Percentiles rank a stretch among this genome's conserved stretches.
phyloP scores from a whole-genome alignment of 2,113 vertebrate genomes.

The Proteles cristata region DNA sequence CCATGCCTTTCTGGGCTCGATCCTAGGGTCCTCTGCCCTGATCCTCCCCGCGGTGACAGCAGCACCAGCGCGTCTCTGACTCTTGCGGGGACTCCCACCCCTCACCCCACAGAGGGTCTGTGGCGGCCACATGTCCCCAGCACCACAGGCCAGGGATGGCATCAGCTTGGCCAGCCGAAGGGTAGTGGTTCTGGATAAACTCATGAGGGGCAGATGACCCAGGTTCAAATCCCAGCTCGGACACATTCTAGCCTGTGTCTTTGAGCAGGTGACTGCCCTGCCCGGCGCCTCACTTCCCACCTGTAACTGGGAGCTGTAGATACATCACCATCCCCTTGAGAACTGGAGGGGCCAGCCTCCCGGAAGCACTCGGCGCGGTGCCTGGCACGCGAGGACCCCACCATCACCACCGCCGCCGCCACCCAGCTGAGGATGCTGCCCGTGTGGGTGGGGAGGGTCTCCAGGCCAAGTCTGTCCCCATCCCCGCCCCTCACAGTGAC shows the following conservation, averaged over 20 bases:
- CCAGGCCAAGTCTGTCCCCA: fast-evolving
- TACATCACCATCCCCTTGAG: fast-evolving
- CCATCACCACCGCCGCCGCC: fast-evolving
- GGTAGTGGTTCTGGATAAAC: neutral
- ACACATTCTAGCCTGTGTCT: neutral
- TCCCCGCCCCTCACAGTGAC: neutral
- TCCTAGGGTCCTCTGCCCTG: neutral
- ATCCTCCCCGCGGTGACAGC: neutral
- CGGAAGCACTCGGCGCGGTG: fast-evolving
- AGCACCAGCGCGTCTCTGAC: neutral
- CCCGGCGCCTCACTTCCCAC: neutral
- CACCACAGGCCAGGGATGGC: too few relatives aligned
- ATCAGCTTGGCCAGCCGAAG: neutral
- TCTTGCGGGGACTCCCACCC: neutral
- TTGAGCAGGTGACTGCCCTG: fast-evolving
- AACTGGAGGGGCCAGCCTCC: fast-evolving
- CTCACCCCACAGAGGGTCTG: too few relatives aligned
- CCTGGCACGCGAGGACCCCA: fast-evolving
- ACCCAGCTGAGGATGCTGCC: neutral
- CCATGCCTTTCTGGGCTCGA: neutral
- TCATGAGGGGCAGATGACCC: neutral
- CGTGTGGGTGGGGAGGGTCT: too few relatives aligned
- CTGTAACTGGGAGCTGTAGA: fast-evolving
- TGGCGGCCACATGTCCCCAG: neutral
- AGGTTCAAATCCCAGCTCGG: neutral